Base-by-base conservation (phyloP, 2,797 vertebrate genomes). In the Periophthalmus magnuspinnatus region DNA sequence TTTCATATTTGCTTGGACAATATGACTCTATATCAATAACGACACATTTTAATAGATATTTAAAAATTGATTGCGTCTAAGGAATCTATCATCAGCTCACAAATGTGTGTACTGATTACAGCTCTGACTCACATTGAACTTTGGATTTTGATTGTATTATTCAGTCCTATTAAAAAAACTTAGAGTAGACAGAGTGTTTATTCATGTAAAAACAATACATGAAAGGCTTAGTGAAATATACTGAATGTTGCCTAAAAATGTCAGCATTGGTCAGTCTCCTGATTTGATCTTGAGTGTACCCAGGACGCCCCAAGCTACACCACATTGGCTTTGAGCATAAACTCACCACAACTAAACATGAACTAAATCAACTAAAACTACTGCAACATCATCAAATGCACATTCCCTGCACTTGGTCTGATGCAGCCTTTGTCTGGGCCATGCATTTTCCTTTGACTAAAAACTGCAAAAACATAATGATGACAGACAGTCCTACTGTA, bases 381-480 rank as follows among this genome's bases (percentile, higher is more conserved):
- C 34, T 62, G 56, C 59, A 73, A 67, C 76, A 78, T 75, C 66
- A 70, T 75, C 80, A 65, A 78, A 77, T 66, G 63, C 69, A 61
- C 32, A 63, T 67, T 68, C 65, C 71, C 79, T 36, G 70, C 14
- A 62, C 11, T 65, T 45, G 62, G 21, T 38, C 72, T 59, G 70
- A 55, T 19, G 24, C 45, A 65, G 16, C 7, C 1, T 47, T 75
- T 72, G 70, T 57, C 69, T 45, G 52, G 65, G 56, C 79, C 54
- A 65, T 70, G 78, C 58, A 65, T 67, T 48, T 72, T 76, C 73
- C 68, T 64, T 70, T 58, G 34, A 52, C 19, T 21, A 50, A 58
- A 32, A 7, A 45, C 38, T 58, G 73, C 78, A 38, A 38, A 69
- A 48, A 32, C 13, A 10, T 9, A 17, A 21, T 54, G 66, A 61